A percentile compares a stretch with the other conserved stretches of the same genome.
These are phyloP conservation scores for Apamea anceps DNA, from an alignment of 2,888 invertebrate species.

Conservation along the genomic window DNA sequence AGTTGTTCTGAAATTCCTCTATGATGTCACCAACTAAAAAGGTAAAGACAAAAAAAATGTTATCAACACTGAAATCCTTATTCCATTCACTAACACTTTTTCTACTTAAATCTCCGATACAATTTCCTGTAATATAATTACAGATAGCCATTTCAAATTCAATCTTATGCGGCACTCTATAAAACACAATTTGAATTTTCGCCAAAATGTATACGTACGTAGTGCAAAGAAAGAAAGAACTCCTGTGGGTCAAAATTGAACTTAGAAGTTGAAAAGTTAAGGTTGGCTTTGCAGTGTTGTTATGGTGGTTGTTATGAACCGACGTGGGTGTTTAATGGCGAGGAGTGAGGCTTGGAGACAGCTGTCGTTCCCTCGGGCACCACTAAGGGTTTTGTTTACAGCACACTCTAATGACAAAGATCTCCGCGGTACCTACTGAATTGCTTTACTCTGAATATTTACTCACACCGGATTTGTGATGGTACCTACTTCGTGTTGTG, in stretches of 20 bases:
- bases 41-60: slow-evolving; percentile 27
- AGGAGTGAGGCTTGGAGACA: slow-evolving; percentile 86
- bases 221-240: slow-evolving; percentile 51
- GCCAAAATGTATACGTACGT: slow-evolving; percentile 31
- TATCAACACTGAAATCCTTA: slow-evolving; percentile 62
- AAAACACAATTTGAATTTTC: slow-evolving; percentile 71
- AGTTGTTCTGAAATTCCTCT: background rate
- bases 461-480: slow-evolving; percentile 43
- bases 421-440: slow-evolving; percentile 68
- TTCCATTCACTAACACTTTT: slow-evolving; percentile 75
- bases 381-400: slow-evolving; percentile 87
- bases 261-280: slow-evolving; percentile 19
- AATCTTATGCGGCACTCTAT: slow-evolving; percentile 61
- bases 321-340: slow-evolving; percentile 87
- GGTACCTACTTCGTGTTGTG: slow-evolving; percentile 9
- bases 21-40: background rate
- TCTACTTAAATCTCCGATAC: slow-evolving; percentile 78
- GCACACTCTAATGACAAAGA: slow-evolving; percentile 84
- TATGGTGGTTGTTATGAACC: slow-evolving; percentile 70
- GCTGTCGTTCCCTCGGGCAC: slow-evolving; percentile 87
- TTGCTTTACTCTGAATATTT: slow-evolving; percentile 61
- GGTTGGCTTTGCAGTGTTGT: slow-evolving; percentile 66
- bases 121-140: slow-evolving; percentile 79
- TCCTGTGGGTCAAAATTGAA: slow-evolving; percentile 45
- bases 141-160: slow-evolving; percentile 58